Evolutionary conservation across 2,113 vertebrate genomes (phyloP), one percentile per base, ranked within the genome.

Genomic region (Ceyx melanurus): DNA sequence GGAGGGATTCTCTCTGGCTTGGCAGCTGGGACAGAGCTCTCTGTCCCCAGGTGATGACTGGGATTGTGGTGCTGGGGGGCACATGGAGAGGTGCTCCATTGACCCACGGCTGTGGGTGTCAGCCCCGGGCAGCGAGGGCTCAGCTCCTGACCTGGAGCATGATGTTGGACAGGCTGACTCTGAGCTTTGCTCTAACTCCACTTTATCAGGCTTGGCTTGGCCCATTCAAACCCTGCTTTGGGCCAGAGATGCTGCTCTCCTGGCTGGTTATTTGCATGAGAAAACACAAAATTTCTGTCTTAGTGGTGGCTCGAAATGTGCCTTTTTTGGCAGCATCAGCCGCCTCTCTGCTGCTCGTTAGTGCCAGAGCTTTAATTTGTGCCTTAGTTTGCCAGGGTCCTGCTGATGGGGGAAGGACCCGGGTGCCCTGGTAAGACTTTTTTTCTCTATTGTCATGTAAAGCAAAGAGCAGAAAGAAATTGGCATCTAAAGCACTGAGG

Each of bases 151-250:
- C 53, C 53, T 2, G 0, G 28, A 28, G 33, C 11, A 1, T 5
- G 0, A 12, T 3, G 51, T 19, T 0, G 2, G 10, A 2, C 0
- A 0, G 2, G 13, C 13, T 6, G 3, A 16, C 3, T 2, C 42
- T 1, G 9, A 45, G 54, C 28, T 70, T 57, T 54, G 2, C 64
- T n/a, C 64, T 16, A 10, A 21, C 54, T 6, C 0, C 20, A 21
- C 4, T 7, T 31, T 3, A 3, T 3, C 65, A 13, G 1, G 5
- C 56, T 31, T 5, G 78, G 43, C 73, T n/a, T 58, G 37, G 76
- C 48, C 31, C 2, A 0, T 15, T 10, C 4, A 17, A 53, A 22
- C 78, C 33, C 9, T 10, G 28, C 68, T 53, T 33, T 42, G 31
- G 31, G 68, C 70, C 93, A 23, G 57, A 29, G 70, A 11, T 56